Evolutionary conservation across 2,113 vertebrate species (phyloP).

Genomic region (Gymnogyps californianus): DNA sequence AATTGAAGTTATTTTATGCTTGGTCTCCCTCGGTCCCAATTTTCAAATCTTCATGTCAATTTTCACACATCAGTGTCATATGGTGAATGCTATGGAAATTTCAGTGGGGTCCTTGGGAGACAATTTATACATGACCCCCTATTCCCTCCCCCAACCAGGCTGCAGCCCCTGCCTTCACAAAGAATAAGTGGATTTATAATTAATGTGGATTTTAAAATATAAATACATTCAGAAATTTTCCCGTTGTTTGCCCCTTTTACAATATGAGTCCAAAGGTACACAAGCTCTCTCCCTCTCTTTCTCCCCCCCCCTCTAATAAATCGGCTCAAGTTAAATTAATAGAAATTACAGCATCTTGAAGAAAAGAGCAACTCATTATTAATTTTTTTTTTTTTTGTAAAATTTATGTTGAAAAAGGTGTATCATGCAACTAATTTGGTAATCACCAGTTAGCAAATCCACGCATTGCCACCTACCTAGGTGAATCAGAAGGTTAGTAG

Average conservation of each 20-base stretch:
- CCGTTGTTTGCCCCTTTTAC: conserved; percentile 4
- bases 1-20: conserved; percentile 99
- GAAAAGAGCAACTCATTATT: conserved; percentile 64
- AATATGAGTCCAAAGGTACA: conserved; percentile 36
- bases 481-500: conserved; percentile 62
- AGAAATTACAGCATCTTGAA: conserved; percentile 60
- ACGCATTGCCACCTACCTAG: conserved; percentile 41
- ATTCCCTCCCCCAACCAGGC: conserved; percentile 11
- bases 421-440: conserved; percentile 73
- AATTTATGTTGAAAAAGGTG: conserved; percentile 61
- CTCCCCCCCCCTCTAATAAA: conserved; percentile 9
- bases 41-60: conserved; percentile 99
- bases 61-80: conserved; percentile 98
- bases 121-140: conserved; percentile 74
- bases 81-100: conserved; percentile 84
- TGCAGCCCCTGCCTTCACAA: conserved; percentile 58
- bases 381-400: conserved; percentile 48
- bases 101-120: conserved; percentile 78
- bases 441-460: conserved; percentile 68
- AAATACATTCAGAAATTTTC: conserved; percentile 20
- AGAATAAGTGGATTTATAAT: conserved; percentile 75
- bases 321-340: conserved; percentile 58
- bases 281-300: neutral
- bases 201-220: conserved; percentile 74
- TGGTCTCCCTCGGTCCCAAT: conserved; percentile 95